Conservation (phyloP, 1,140 invertebrate species). For the Drosophila asahinai region DNA sequence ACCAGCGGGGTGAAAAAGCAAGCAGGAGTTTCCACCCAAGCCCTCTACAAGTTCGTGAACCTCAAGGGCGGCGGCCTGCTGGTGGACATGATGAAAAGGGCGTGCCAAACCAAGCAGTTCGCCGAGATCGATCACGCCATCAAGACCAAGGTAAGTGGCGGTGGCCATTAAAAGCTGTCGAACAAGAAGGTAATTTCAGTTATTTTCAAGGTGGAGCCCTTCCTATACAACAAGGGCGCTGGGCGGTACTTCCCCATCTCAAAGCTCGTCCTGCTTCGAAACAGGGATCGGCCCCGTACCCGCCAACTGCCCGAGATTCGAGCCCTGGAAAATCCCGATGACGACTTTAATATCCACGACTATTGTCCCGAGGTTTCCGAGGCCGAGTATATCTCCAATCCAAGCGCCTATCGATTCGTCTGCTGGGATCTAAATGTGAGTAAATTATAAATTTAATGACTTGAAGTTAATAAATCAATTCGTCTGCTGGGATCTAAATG, state of each 20-base stretch:
- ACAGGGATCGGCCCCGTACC: constrained; percentile 93
- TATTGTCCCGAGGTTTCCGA: constrained; percentile 87
- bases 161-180: no score
- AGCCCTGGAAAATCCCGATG: constrained; percentile 92
- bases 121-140: constrained; percentile 95
- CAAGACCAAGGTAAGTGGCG: constrained; percentile 88
- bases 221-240: constrained; percentile 96
- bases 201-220: constrained; percentile 89
- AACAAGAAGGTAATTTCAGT: no score
- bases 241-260: constrained; percentile 95
- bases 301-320: constrained; percentile 91
- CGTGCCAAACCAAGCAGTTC: constrained; percentile 94
- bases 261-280: constrained; percentile 93
- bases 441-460: background rate
- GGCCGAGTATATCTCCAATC: constrained; percentile 87
- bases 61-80: constrained; percentile 96
- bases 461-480: constrained; percentile 89
- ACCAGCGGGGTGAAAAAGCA: constrained; percentile 96
- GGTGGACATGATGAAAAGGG: constrained; percentile 97
- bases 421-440: constrained; percentile 94
- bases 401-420: constrained; percentile 90
- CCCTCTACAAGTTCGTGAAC: constrained; percentile 94
- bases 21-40: constrained; percentile 92
- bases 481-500: constrained; percentile 95
- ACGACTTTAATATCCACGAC: constrained; percentile 92